Conservation (phyloP, 2,888 invertebrate genomes). For the Euzetes globulus region DNA sequence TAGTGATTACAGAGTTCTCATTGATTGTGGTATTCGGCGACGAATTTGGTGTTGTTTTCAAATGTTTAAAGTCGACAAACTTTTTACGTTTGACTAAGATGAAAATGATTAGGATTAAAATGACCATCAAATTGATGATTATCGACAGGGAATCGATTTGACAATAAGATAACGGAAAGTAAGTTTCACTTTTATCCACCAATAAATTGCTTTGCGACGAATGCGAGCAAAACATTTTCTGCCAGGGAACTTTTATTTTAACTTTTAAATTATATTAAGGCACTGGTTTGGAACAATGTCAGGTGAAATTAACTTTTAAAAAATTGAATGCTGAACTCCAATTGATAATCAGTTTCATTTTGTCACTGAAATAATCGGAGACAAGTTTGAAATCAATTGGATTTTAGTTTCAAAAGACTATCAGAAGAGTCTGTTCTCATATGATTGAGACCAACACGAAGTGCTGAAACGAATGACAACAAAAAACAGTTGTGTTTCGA, state of each 20-base stretch:
- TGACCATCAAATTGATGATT: background rate
- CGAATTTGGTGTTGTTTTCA: background rate
- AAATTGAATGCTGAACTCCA: no score
- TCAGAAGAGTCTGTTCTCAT: no score
- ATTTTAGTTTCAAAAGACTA: no score
- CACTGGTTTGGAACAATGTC: no score
- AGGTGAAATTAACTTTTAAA: no score
- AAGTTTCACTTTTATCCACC: background rate
- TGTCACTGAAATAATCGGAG: no score
- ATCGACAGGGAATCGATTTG: background rate
- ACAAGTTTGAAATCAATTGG: no score
- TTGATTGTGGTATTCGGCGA: background rate
- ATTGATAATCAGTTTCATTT: no score
- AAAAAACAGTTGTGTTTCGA: background rate
- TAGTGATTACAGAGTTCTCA: background rate
- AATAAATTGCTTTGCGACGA: background rate
- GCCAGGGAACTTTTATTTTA: no score
- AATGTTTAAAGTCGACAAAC: background rate
- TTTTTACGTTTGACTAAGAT: background rate
- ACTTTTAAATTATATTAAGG: no score
- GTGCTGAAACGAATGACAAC: background rate
- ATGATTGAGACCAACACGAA: background rate
- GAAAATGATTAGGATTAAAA: background rate
- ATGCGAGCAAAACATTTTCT: constrained; percentile 14
- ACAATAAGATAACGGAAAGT: constrained; percentile 4